Percentiles rank a stretch among this genome's conserved stretches.
phyloP scores from a whole-genome alignment of 2,888 invertebrate genomes.

The Nephrotoma guestfalica region DNA sequence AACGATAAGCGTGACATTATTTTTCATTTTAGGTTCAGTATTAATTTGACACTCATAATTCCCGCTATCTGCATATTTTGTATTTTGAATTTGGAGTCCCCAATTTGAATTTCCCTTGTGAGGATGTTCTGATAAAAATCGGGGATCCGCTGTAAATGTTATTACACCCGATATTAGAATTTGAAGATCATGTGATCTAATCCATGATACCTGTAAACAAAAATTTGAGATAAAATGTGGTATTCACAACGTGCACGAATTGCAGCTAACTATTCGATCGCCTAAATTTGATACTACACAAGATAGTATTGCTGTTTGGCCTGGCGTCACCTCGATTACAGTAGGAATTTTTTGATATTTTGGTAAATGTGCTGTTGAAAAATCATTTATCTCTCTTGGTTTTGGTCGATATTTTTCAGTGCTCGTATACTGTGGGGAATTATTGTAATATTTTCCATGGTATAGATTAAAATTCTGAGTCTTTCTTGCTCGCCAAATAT shows the following conservation, averaged over 20 bases:
- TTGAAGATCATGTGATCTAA: constrained; percentile 6
- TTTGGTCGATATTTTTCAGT: neutral
- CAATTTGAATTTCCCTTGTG: neutral
- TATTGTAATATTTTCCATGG: neutral
- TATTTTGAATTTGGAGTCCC: constrained; percentile 6
- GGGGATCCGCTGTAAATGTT: constrained; percentile 6
- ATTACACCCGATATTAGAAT: constrained; percentile 4
- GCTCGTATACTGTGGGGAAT: neutral
- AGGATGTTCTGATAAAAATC: constrained; percentile 5
- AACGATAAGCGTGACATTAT: constrained; percentile 7
- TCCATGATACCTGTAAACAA: constrained; percentile 6
- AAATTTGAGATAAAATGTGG: neutral
- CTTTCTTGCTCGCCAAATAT: neutral
- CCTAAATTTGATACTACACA: neutral
- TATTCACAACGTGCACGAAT: neutral
- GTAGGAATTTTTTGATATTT: neutral
- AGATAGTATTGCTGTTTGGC: constrained; percentile 2
- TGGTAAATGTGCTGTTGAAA: neutral
- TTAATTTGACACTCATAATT: constrained; percentile 9
- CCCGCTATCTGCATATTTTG: constrained; percentile 4
- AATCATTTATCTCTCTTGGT: neutral
- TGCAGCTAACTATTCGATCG: neutral
- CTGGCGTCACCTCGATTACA: constrained; percentile 1
- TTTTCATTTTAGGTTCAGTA: constrained; percentile 8
- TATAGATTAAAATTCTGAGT: neutral